Base-by-base conservation (phyloP, 1,140 invertebrate genomes). In the Plutomurus gul region DNA sequence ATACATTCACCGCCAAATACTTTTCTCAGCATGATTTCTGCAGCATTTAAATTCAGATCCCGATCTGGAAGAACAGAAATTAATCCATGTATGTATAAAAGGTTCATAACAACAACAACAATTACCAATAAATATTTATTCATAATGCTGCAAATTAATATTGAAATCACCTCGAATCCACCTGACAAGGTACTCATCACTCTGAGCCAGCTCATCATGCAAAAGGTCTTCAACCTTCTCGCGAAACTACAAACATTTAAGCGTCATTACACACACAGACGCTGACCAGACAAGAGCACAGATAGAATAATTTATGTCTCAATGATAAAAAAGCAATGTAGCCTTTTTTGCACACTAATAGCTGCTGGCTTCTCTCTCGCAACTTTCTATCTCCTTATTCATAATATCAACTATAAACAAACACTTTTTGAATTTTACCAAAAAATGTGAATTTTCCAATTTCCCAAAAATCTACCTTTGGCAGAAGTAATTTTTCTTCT, bases 181-280 rank as follows among this genome's bases (percentile, higher is more conserved):
- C 27, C 56, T 65, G 30, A 65, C 56, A 25, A 65, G 56, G 36
- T n/a, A 65, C 56, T 65, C 56, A 65, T 65, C 56, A n/a, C 56
- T 65, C 16, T 16, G 18, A 18, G 56, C 36, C 13, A 65, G 36
- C 6, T 65, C 56, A 36, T 65, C 27, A 18, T 65, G 13, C 30
- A 65, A 65, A 30, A 65, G 27, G 56, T 65, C 56, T 65, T 33
- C 56, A 65, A 65, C 27, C 56, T 33, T 36, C 18, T 65, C 56
- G 13, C 56, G 56, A 36, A 65, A 65, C 56, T 65, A n/a, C 27
- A 60, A 60, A n/a, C n/a, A n/a, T n/a, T n/a, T 33, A 25, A 65
- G 18, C 27, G 30, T 33, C 46, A 49, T 4, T 22, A 51, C 18
- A 25, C 4, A 16, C n/a, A 18, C 46, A 47, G 4, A 49, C 20